Evolutionary conservation across 2,113 vertebrate species (phyloP).

Genomic region (Tapirus terrestris): DNA sequence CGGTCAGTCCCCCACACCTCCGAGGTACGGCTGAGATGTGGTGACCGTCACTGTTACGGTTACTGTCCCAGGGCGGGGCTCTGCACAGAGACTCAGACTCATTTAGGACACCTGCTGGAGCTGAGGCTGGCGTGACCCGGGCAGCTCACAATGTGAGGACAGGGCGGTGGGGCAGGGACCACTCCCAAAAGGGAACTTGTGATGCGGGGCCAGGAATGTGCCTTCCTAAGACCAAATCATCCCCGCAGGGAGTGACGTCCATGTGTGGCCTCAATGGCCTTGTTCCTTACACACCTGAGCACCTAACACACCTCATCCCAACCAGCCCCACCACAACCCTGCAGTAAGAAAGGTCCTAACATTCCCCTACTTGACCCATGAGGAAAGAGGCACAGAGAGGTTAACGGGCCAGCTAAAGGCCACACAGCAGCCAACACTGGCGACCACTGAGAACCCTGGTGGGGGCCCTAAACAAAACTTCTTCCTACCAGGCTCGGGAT

Average conservation of each 20-base stretch:
- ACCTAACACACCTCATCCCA: too few relatives aligned
- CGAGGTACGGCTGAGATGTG: accelerated
- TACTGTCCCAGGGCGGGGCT: neutral
- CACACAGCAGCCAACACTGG: neutral
- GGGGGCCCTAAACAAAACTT: neutral
- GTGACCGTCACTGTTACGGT: accelerated
- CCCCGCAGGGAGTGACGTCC: accelerated
- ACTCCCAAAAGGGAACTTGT: neutral
- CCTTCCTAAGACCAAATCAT: neutral
- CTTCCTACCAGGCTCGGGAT: neutral
- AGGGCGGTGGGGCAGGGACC: accelerated
- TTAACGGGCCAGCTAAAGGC: neutral
- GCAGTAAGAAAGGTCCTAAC: neutral
- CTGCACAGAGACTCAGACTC: neutral
- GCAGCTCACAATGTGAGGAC: accelerated
- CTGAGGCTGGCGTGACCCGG: accelerated
- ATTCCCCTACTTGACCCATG: neutral
- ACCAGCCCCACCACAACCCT: neutral
- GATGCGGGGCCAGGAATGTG: accelerated
- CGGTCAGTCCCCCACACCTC: accelerated
- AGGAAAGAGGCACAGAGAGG: neutral
- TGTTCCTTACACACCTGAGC: neutral
- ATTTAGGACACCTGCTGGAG: accelerated
- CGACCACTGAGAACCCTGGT: neutral
- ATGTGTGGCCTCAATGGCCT: accelerated